phyloP scores from a whole-genome alignment of 2,888 invertebrate genomes.

The Eupsilia transversa region DNA sequence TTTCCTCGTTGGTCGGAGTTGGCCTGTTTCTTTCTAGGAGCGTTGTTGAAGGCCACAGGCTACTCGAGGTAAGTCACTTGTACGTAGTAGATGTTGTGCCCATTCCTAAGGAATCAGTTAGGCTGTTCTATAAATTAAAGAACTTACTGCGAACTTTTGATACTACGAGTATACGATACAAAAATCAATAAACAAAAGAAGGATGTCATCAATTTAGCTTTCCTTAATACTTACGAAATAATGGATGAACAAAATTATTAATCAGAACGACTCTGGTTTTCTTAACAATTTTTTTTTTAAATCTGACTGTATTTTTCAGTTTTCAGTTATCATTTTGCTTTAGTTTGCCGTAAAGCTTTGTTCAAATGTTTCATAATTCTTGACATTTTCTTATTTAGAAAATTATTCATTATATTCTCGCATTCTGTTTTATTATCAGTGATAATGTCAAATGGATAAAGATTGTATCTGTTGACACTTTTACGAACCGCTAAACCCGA shows the following conservation, averaged over 20 bases:
- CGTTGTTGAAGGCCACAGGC: background rate
- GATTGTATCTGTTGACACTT: constrained; percentile 5
- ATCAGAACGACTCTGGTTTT: background rate
- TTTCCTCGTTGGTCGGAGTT: constrained; percentile 14
- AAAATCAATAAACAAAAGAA: background rate
- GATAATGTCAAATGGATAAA: background rate
- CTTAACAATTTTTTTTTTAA: background rate
- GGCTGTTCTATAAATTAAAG: background rate
- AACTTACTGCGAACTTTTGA: background rate
- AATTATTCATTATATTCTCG: background rate
- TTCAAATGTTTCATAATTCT: background rate
- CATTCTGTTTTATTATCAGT: background rate
- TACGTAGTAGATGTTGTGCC: background rate
- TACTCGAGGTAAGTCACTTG: background rate
- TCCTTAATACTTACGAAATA: background rate
- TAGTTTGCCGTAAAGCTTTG: background rate
- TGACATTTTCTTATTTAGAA: background rate
- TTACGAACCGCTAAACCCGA: background rate
- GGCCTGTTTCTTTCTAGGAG: background rate
- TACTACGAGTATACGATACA: background rate
- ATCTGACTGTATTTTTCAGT: background rate
- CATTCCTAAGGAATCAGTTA: background rate
- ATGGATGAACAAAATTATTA: background rate
- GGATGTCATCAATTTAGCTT: no score
- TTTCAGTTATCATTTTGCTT: background rate